Conservation (phyloP, 2,113 vertebrate species). For the Gasterosteus nipponicus region DNA sequence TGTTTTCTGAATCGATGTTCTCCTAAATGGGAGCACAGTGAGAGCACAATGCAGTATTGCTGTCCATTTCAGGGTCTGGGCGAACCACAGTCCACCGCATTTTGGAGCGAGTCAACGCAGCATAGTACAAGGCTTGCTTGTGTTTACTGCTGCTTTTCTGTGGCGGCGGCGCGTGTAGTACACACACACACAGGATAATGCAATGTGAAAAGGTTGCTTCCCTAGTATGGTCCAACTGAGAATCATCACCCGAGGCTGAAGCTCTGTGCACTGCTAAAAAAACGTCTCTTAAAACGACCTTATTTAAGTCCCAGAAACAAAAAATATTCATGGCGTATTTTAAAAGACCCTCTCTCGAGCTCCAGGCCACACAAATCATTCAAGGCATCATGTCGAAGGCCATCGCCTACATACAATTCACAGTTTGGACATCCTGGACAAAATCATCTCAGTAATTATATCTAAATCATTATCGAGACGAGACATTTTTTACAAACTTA, state of each 20-base stretch:
- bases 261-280: background rate
- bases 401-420: background rate
- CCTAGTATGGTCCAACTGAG: background rate
- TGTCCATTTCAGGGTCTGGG: background rate
- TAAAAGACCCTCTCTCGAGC: background rate
- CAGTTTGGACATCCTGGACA: background rate
- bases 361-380: background rate
- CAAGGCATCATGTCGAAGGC: background rate
- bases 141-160: conserved; percentile 2
- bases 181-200: background rate
- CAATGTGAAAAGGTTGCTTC: conserved; percentile 1
- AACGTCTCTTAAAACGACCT: background rate
- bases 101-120: background rate
- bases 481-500: background rate
- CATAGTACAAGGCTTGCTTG: background rate
- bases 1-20: background rate
- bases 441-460: background rate
- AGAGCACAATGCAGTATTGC: background rate
- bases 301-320: conserved; percentile 4
- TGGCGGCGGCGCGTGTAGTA: background rate
- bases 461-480: background rate
- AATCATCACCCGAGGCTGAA: background rate
- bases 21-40: background rate
- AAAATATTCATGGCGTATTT: conserved; percentile 8
- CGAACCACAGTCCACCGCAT: background rate